Conservation (phyloP, 2,113 vertebrate genomes). For the Microtus pennsylvanicus region DNA sequence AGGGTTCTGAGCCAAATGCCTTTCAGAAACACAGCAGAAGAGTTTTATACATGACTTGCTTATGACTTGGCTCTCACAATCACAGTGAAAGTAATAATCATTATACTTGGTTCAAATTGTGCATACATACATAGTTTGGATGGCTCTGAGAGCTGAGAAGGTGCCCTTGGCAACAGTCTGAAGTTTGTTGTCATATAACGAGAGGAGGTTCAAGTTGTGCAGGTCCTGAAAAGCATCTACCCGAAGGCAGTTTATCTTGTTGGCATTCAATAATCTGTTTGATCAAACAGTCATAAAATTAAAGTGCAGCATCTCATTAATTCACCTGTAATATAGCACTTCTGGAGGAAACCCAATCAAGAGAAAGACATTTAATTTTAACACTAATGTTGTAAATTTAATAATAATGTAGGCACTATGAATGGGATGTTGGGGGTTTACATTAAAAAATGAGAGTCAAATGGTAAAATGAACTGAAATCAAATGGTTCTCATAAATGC, state of each 20-base stretch:
- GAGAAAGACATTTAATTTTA: not conserved
- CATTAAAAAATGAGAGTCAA: not conserved
- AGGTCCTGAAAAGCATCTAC: conserved; percentile 99
- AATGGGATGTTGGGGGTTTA: not conserved
- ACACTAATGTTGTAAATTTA: not conserved
- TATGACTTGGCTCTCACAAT: conserved; percentile 59
- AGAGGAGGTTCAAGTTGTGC: conserved; percentile 99
- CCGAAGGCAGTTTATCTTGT: conserved; percentile 98
- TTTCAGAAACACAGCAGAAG: conserved; percentile 85
- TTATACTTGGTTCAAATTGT: not conserved
- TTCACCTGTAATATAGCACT: conserved; percentile 40
- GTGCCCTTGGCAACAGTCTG: conserved; percentile 99
- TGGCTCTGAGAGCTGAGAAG: conserved; percentile 95
- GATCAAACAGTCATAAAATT: conserved; percentile 78
- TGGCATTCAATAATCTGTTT: conserved; percentile 97
- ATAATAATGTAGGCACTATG: not conserved
- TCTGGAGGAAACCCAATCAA: not conserved
- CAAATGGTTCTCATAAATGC: not conserved
- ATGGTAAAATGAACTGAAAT: not conserved
- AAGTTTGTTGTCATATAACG: conserved; percentile 99
- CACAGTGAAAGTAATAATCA: conserved; percentile 6
- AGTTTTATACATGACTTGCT: conserved; percentile 80
- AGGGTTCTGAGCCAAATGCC: conserved; percentile 99
- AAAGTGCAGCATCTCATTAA: conserved; percentile 40
- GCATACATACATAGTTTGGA: conserved; percentile 97